These are phyloP conservation scores for Spea multiplicata DNA, from an alignment of 2,113 vertebrate genomes.

Conservation along the genomic window DNA sequence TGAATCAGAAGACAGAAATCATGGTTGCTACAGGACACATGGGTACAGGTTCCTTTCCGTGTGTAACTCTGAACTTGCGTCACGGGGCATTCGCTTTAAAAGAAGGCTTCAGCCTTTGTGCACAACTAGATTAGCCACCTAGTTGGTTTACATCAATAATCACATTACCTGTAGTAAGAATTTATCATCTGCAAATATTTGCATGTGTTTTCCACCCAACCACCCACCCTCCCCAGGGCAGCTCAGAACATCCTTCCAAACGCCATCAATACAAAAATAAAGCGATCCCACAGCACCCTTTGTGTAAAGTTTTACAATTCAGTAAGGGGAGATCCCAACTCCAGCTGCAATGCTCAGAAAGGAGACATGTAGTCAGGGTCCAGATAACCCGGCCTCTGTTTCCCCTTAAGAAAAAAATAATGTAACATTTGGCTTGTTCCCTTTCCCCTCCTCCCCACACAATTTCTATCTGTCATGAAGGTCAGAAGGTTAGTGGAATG, in stretches of 20 bases:
- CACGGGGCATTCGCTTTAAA: constrained; percentile 30
- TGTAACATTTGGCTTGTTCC: constrained; percentile 14
- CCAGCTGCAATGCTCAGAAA: constrained; percentile 26
- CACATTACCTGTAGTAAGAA: constrained; percentile 32
- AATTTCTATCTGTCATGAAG: constrained; percentile 43
- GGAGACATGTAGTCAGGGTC: constrained; percentile 12
- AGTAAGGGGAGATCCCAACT: constrained; percentile 36
- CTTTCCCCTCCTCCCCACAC: constrained; percentile 17
- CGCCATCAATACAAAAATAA: constrained; percentile 48
- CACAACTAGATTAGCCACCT: constrained; percentile 35
- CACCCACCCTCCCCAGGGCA: constrained; percentile 10
- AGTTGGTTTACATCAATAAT: constrained; percentile 29
- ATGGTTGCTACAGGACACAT: constrained; percentile 16
- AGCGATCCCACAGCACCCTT: constrained; percentile 45
- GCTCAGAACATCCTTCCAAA: constrained; percentile 44
- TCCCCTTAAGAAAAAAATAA: constrained; percentile 27
- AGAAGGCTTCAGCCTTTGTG: constrained; percentile 39
- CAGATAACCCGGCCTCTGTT: constrained; percentile 16
- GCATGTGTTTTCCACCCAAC: constrained; percentile 11
- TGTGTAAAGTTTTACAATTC: constrained; percentile 37
- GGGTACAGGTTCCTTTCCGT: constrained; percentile 14
- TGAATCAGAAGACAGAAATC: constrained; percentile 21
- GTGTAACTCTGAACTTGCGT: constrained; percentile 16
- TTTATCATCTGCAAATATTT: constrained; percentile 27
- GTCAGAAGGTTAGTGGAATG: constrained; percentile 40